phyloP scores from a whole-genome alignment of 2,888 invertebrate species.

The Drosophila pseudotalamancana region DNA sequence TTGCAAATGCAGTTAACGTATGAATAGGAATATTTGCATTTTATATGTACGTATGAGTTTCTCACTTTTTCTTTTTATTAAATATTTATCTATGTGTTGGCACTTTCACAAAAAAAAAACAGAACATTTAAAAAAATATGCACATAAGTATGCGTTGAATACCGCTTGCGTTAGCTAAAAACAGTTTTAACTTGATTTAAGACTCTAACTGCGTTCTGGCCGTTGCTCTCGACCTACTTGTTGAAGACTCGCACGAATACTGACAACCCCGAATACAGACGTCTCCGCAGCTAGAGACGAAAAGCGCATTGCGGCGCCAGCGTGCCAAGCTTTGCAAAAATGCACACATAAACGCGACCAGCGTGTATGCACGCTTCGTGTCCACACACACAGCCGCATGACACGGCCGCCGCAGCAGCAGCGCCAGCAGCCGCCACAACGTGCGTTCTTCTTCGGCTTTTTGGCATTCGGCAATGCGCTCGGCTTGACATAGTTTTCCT shows the following conservation, averaged over 20 bases:
- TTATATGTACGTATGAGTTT: background rate
- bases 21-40: slow-evolving; percentile 1
- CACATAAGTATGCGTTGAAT: background rate
- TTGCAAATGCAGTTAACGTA: slow-evolving; percentile 26
- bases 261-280: too few relatives aligned
- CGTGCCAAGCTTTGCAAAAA: slow-evolving; percentile 46
- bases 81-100: slow-evolving; percentile 17
- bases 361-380: slow-evolving; percentile 5
- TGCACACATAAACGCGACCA: slow-evolving; percentile 9
- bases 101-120: slow-evolving; percentile 35
- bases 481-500: slow-evolving; percentile 26
- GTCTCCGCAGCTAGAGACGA: slow-evolving; percentile 20
- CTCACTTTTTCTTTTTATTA: slow-evolving; percentile 2
- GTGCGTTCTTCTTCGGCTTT: slow-evolving; percentile 48
- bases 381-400: slow-evolving; percentile 6
- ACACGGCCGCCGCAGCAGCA: slow-evolving; percentile 2
- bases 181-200: slow-evolving; percentile 2
- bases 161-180: background rate
- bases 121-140: slow-evolving; percentile 1
- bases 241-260: slow-evolving; percentile 60
- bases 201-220: slow-evolving; percentile 2
- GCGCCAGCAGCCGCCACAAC: slow-evolving; percentile 40
- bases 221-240: slow-evolving; percentile 57
- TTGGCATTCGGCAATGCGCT: slow-evolving; percentile 30
- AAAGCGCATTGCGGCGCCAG: slow-evolving; percentile 46